Evolutionary conservation across 2,888 invertebrate species (phyloP), one percentile per base, ranked within the genome.

Genomic region (Tortricodes alternella): DNA sequence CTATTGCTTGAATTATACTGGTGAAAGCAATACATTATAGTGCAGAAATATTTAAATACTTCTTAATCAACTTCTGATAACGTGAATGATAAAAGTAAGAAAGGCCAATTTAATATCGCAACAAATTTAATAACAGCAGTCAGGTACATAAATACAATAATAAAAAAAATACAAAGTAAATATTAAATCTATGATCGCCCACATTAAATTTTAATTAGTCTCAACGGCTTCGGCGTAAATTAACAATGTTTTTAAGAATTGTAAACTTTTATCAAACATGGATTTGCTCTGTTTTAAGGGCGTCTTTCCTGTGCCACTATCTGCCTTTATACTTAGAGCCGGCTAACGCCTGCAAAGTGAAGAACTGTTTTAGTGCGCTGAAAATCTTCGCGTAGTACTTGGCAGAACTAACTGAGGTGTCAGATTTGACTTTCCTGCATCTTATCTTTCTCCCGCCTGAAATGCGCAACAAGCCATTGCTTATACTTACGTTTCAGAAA

Each of bases 361-460:
- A 90, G 79, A 87, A 88, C 72, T 88, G 88, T 89, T 89, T 90
- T 82, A 90, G 70, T 77, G 89, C 89, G 78, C 74, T 85, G 74
- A 89, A 83, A 68, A 90, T 88, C 83, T 82, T 88, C 78, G 82
- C 79, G 66, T 86, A 88, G 76, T 86, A 86, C 78, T 87, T 89
- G 60, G 80, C 80, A 52, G 89, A 87, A 63, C 71, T 72, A 65
- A 89, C 79, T 62, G 89, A 89, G 34, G 86, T 83, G 70, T 89
- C 85, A 71, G 89, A 89, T 78, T 82, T 87, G 75, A 76, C 74
- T 78, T 87, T 89, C 66, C 83, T 83, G 87, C 84, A 86, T 74
- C 80, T 89, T 83, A 89, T 76, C 85, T 89, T 90, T 84, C 89
- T 80, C 82, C 89, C 85, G 86, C 89, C 89, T 90, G 87, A 79